Evolutionary conservation across 2,888 invertebrate genomes (phyloP), one percentile per base, ranked within the genome.

Genomic region (Plebejus anna): DNA sequence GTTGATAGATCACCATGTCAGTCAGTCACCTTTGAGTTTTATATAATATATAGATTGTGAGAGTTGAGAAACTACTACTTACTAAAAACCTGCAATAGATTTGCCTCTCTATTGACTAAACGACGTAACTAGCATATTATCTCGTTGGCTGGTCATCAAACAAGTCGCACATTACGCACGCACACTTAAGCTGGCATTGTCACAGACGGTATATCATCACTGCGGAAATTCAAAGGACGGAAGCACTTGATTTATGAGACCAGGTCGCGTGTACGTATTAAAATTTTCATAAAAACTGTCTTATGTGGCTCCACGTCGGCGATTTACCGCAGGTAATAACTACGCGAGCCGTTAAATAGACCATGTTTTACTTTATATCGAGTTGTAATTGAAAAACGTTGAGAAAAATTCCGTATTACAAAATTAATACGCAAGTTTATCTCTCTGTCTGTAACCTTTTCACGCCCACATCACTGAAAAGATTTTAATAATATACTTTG

Each of bases 191-290:
- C 88, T 86, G 88, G 88, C 89, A 90, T 90, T 90, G 90, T 90
- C 90, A 90, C 85, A 83, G 86, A 83, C 88, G 87, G 87, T 90
- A 90, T 89, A 89, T 90, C 90, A 90, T 87, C 85, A 84, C 83
- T 85, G 85, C 87, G 89, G 89, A 89, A 90, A 88, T 89, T 90
- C 89, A 90, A 90, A 90, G 90, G 90, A 88, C 87, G 90, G 89
- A 90, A 90, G 89, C 89, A 87, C 90, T 89, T 90, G 90, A 90
- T 91, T 91, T 90, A 90, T 88, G 90, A 87, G 86, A 85, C 85
- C 84, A 85, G 84, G 85, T 84, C 87, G 85, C 87, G 84, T 88
- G 86, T 87, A 88, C 87, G 88, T 88, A 89, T 90, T 90, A 89
- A 90, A 89, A 89, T 84, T 87, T 88, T 89, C 87, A 90, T 90